Conservation (phyloP, 1,140 invertebrate species). For the Portunus trituberculatus region DNA sequence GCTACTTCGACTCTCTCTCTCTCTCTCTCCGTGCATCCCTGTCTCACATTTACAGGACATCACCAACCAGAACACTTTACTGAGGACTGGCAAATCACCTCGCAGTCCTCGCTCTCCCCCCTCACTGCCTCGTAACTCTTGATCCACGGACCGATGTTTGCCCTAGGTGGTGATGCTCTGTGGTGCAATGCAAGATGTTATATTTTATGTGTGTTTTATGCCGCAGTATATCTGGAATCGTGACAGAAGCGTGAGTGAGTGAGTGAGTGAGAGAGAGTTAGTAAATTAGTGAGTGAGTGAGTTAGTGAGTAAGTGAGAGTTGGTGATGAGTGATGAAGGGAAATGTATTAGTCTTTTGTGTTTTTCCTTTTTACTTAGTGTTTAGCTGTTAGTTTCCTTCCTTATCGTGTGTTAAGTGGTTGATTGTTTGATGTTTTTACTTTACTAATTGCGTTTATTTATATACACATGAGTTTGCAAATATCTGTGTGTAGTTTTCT, state of each 20-base stretch:
- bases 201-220: background rate
- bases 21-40: background rate
- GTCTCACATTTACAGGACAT: background rate
- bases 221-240: background rate
- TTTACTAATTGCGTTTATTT: too few species aligned
- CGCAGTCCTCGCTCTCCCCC: background rate
- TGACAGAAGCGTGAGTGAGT: background rate
- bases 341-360: too few species aligned
- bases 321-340: too few species aligned
- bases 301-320: too few species aligned
- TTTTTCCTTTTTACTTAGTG: too few species aligned
- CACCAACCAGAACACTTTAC: background rate
- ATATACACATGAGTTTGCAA: too few species aligned
- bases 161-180: background rate
- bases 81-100: background rate
- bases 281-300: too few species aligned
- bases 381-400: too few species aligned
- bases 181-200: background rate
- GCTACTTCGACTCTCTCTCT: background rate
- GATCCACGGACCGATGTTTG: background rate
- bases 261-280: too few species aligned
- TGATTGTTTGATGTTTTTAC: too few species aligned
- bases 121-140: background rate
- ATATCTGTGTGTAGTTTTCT: too few species aligned
- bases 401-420: too few species aligned